A percentile compares a stretch with the other conserved stretches of the same genome.
Conservation (phyloP, 2,113 vertebrate species). For the Syrmaticus mikado region DNA sequence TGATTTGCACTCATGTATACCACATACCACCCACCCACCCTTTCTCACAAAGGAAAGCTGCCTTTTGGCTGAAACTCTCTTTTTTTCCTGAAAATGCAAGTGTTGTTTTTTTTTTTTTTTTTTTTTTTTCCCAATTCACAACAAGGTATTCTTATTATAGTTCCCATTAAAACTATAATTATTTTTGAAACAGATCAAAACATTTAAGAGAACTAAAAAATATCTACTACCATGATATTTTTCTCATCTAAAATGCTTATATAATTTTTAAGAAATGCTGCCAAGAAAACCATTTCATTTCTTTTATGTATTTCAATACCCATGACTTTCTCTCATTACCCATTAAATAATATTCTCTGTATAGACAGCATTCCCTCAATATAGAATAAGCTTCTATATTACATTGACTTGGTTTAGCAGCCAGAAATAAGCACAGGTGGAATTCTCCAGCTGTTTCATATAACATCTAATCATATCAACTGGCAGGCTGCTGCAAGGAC, state of each 20-base stretch:
- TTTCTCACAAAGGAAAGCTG: neutral
- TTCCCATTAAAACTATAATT: neutral
- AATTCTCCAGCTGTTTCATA: neutral
- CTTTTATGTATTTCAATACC: neutral
- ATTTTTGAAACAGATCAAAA: neutral
- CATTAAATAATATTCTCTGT: neutral
- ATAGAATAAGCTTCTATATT: neutral
- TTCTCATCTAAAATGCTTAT: neutral
- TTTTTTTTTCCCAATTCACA: neutral
- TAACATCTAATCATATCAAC: neutral
- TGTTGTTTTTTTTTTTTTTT: neutral
- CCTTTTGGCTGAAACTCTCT: neutral
- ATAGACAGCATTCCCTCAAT: neutral
- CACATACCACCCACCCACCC: neutral
- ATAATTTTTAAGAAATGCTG: neutral
- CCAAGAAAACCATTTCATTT: neutral
- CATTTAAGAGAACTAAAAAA: neutral
- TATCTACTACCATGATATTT: neutral
- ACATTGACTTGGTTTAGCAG: neutral
- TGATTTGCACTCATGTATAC: accelerated
- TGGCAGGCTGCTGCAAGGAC: neutral
- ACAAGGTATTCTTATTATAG: neutral
- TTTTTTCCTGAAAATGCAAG: neutral
- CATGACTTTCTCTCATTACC: neutral
- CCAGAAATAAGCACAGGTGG: neutral